Conservation (phyloP, 2,888 invertebrate species). For the Heliconius sara region DNA sequence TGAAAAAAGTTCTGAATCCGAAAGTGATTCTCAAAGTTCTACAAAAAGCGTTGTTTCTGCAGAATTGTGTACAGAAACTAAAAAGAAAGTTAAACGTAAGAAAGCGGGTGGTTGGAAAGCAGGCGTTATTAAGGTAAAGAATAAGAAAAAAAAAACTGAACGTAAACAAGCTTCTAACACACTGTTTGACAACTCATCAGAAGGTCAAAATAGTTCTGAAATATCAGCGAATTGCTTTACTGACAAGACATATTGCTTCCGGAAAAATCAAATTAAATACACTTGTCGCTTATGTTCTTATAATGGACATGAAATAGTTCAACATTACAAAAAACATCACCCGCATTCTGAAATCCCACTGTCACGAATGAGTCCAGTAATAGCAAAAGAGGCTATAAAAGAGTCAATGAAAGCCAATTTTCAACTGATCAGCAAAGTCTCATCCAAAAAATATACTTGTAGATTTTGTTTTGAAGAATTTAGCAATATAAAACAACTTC, state of each 20-base stretch:
- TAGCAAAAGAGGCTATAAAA: constrained; percentile 82
- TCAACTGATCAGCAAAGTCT: constrained; percentile 63
- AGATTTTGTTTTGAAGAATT: constrained; percentile 76
- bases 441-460: constrained; percentile 70
- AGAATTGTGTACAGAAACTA: constrained; percentile 62
- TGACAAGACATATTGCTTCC: constrained; percentile 76
- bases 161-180: constrained; percentile 43
- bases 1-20: constrained; percentile 63
- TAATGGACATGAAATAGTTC: constrained; percentile 84
- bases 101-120: constrained; percentile 64
- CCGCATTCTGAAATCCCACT: constrained; percentile 86
- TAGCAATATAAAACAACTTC: constrained; percentile 55
- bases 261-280: constrained; percentile 65
- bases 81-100: constrained; percentile 67
- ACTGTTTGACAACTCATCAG: constrained; percentile 12
- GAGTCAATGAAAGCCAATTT: constrained; percentile 78
- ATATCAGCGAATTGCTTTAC: constrained; percentile 66
- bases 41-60: constrained; percentile 63
- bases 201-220: constrained; percentile 36
- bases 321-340: constrained; percentile 87
- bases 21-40: constrained; percentile 66
- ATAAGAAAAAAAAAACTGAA: constrained; percentile 65
- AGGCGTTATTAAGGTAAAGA: constrained; percentile 72
- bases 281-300: constrained; percentile 86
- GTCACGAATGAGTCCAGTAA: constrained; percentile 82